Base-by-base conservation (phyloP, 2,888 invertebrate genomes). In the Thecocarcelia acutangulata region DNA sequence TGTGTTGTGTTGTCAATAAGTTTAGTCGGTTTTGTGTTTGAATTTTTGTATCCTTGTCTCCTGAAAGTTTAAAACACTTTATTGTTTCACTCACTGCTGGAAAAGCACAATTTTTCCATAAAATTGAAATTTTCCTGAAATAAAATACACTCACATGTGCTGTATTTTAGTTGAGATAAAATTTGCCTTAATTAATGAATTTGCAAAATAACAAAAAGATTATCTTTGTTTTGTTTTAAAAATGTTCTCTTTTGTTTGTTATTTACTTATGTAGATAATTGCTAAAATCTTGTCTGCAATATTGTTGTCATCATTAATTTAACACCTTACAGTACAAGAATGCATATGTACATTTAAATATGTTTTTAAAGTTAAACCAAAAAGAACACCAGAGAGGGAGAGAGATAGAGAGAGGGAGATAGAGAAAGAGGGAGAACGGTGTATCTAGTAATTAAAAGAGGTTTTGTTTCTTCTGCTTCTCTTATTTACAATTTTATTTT, bases 171-270 rank as follows among this genome's bases (percentile, higher is more conserved):
- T 64, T 74, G 50, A 73, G 24, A 61, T 68, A 77, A 73, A 73
- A 54, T 73, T 81, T 73, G 63, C 48, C 66, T 70, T 72, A 77
- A 77, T 63, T 81, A 73, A 77, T 80, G 66, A 63, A 75, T 80
- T 76, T 68, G 48, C 59, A 69, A 33, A 52, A 42, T 33, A 54
- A 54, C 63, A 68, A 68, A 37, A 50, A 37, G 21, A 61, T 69
- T 69, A 40, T 46, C 9, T 17, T 68, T 19, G 17, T 70, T 54
- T 52, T 54, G 17, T 46, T 61, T 13, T 40, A 37, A 5, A 44
- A 64, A 46, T 42, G 33, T 21, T 40, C 4, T 52, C 59, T 52
- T 52, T 46, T 69, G 21, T 37, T 33, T 33, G 33, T 8, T 33
- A 33, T 33, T 33, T 59, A 61, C 50, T 66, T 72, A 19, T 46